Percentiles rank a stretch among this genome's conserved stretches.
These are phyloP conservation scores for Sinocyclocheilus anophthalmus DNA, from an alignment of 2,113 vertebrate species.

Conservation along the genomic window DNA sequence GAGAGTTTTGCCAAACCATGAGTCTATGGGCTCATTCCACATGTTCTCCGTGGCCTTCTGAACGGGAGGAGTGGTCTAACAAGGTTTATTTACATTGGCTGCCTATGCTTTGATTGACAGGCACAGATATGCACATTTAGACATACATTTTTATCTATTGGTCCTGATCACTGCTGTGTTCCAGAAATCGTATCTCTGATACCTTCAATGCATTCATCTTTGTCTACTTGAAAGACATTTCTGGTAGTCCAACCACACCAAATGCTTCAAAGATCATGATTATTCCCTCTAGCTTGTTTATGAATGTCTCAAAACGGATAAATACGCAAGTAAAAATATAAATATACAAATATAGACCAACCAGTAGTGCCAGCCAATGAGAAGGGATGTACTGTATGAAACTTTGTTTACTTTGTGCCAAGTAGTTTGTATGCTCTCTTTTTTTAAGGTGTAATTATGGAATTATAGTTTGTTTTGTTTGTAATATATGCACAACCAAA, in stretches of 20 bases:
- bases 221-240: neutral
- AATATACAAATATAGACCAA: neutral
- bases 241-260: too few species aligned
- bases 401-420: constrained; percentile 67
- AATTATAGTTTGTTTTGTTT: constrained; percentile 16
- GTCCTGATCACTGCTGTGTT: neutral
- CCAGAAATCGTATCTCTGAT: neutral
- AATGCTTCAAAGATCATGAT: neutral
- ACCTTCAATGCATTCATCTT: neutral
- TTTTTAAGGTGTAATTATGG: constrained; percentile 1
- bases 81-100: neutral
- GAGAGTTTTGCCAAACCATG: constrained; percentile 29
- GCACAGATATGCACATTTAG: neutral
- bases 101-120: neutral
- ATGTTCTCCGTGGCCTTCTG: constrained; percentile 43
- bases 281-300: neutral
- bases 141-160: neutral
- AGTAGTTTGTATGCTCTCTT: constrained; percentile 54
- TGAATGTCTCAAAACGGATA: neutral
- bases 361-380: constrained; percentile 32
- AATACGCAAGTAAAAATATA: neutral
- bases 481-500: constrained; percentile 49
- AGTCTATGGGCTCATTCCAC: constrained; percentile 3
- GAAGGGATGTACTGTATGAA: constrained; percentile 56
- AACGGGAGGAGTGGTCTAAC: constrained; percentile 30